These are phyloP conservation scores for Clanis bilineata DNA, from an alignment of 2,888 invertebrate species.

Conservation along the genomic window DNA sequence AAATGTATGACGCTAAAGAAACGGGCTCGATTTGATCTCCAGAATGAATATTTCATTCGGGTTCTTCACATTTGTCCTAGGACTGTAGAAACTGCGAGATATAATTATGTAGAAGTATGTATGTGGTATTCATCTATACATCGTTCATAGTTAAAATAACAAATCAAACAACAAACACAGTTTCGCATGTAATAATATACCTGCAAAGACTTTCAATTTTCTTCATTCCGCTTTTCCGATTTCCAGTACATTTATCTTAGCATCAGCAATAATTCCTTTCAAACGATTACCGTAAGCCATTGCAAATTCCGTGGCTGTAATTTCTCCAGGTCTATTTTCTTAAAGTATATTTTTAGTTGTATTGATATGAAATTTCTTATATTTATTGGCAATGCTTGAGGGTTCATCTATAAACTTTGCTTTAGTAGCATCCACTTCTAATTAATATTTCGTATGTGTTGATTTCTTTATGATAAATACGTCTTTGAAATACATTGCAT, in stretches of 20 bases:
- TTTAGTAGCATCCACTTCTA: too few relatives aligned
- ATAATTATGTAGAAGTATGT: too few relatives aligned
- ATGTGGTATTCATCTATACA: too few relatives aligned
- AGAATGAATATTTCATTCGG: background rate
- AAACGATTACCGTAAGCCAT: background rate
- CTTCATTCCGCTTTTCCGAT: background rate
- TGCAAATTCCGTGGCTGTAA: background rate
- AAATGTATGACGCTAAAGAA: slow-evolving; percentile 10
- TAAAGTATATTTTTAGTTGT: background rate
- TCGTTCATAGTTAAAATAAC: too few relatives aligned
- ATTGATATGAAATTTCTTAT: background rate
- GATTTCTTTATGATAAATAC: too few relatives aligned
- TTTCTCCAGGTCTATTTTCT: background rate
- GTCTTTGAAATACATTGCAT: too few relatives aligned
- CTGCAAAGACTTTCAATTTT: background rate
- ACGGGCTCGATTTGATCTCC: background rate
- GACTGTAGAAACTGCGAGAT: background rate
- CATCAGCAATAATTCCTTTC: background rate
- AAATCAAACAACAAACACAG: too few relatives aligned
- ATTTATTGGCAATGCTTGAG: too few relatives aligned
- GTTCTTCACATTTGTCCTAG: background rate
- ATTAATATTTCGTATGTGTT: too few relatives aligned
- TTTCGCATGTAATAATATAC: too few relatives aligned
- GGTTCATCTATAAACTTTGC: too few relatives aligned
- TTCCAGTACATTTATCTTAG: background rate